Evolutionary conservation across 2,113 vertebrate genomes (phyloP), one percentile per base, ranked within the genome.

Genomic region (Noctilio leporinus): DNA sequence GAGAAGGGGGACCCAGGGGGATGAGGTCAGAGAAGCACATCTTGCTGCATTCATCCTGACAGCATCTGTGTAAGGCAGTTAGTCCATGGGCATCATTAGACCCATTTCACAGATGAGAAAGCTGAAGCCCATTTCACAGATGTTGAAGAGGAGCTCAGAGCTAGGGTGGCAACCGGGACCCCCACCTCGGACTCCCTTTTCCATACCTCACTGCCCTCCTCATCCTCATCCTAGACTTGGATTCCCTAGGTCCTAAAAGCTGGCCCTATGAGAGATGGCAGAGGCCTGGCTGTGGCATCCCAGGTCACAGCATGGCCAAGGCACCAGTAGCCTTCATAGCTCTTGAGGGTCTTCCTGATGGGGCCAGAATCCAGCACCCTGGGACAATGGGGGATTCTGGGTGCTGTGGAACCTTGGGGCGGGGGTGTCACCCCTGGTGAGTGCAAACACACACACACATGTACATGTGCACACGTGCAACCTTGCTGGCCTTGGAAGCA

Each of bases 81-180:
- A 26, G n/a, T 19, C 67, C 4, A 0, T 7, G 30, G 35, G 28
- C 33, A 2, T 7, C 0, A 2, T 33, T 2, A 1, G 0, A 2
- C 62, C 67, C 22, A 14, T 62, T 59, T 76, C 92, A 17, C 26
- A 10, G 57, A 26, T 3, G 7, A 28, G 45, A 9, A n/a, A n/a
- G 30, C 43, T 11, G 72, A 1, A 0, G 3, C 51, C 55, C 16
- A 10, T 59, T 51, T 80, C 86, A 22, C 20, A 5, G 57, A 40
- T 2, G 24, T 40, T 40, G 19, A n/a, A 35, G 35, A 16, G 14
- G 45, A 6, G 30, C 35, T 35, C 35, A 2, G 49, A 33, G 72
- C 64, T 55, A 19, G 26, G 33, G 6, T 0, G 10, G 17, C 5
- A 10, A 11, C 45, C 2, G 3, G 45, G 20, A 10, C 69, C 28